Base-by-base conservation (phyloP, 2,113 vertebrate genomes). In the Patagioenas fasciata region DNA sequence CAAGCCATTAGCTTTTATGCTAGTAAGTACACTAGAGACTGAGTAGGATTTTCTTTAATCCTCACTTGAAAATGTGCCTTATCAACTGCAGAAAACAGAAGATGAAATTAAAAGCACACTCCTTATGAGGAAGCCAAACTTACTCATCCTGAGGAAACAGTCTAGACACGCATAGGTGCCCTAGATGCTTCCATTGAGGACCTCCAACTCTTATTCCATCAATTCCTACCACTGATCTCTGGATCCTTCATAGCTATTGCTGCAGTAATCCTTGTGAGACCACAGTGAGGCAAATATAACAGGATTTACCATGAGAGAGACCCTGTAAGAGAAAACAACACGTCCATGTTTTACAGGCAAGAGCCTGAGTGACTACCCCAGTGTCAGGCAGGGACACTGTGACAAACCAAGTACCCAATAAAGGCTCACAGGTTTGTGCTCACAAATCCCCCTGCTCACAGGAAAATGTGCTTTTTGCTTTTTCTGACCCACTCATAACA, bases 141-240 rank as follows among this genome's bases (percentile, higher is more conserved):
- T 16, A 77, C 5, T 5, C 11, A 23, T 62, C 54, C 25, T 58
- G 26, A 26, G 25, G 73, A 53, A 91, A 36, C 50, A 26, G 32
- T 15, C 17, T 38, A 74, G 44, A 47, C 0, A 0, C n/a, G n/a
- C 18, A 56, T 0, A 61, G 38, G 32, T 83, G 34, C 6, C 19
- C 23, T 9, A 64, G 11, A 20, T 42, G 32, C 4, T 65, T 21
- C 11, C 29, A 8, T n/a, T 29, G 32, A 71, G 67, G 26, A 38
- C 51, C 23, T 53, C 28, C 44, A 80, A 21, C 61, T 88, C 50
- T 57, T 72, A 31, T 5, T 79, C 32, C 47, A 48, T 17, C 16
- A 15, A 19, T 87, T 85, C 10, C 9, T 60, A 34, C 40, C 26
- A 57, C 31, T 44, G 12, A 60, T 38, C n/a, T 75, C 57, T 24